Evolutionary conservation across 2,113 vertebrate species (phyloP), one percentile per base, ranked within the genome.

Genomic region (Tyrannus savana): DNA sequence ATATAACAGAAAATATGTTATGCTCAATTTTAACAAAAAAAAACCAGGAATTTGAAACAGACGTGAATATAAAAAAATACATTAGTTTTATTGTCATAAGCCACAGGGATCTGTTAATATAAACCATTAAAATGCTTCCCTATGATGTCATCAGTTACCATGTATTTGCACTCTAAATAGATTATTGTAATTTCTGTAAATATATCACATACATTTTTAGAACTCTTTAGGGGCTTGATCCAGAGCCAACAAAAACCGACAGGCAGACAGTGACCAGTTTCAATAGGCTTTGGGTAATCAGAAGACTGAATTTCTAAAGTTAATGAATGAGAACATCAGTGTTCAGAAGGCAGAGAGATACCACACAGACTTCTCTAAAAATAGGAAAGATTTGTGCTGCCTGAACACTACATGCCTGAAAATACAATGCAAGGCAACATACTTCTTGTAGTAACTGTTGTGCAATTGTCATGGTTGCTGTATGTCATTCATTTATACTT

Each of bases 151-250:
- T 76, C 80, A 78, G 73, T 93, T 81, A 42, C 68, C 68, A 49
- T 39, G 46, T 92, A 91, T 93, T 96, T 96, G 73, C 37, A 94
- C 56, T 95, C 90, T 84, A 96, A 96, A 97, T 82, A 95, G 72
- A 81, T 89, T 69, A 81, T 53, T 93, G 79, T 71, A 90, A 90
- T 94, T 94, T 96, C 94, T 89, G 86, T 95, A 96, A 96, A 89
- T 42, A 75, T 60, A 87, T 59, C 35, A 30, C 35, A 69, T 31
- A 55, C 81, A 95, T 95, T 94, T 97, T 94, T 96, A 96, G 95
- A 93, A 89, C 88, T 93, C 60, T 90, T 22, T 78, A 28, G 37
- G 10, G 49, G 30, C 35, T 90, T 94, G 85, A 88, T 86, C 33
- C 55, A 84, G 56, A 75, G 85, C 93, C 93, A 96, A 60, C 23